These are phyloP conservation scores for Hesperia comma DNA, from an alignment of 2,888 invertebrate genomes.

Conservation along the genomic window DNA sequence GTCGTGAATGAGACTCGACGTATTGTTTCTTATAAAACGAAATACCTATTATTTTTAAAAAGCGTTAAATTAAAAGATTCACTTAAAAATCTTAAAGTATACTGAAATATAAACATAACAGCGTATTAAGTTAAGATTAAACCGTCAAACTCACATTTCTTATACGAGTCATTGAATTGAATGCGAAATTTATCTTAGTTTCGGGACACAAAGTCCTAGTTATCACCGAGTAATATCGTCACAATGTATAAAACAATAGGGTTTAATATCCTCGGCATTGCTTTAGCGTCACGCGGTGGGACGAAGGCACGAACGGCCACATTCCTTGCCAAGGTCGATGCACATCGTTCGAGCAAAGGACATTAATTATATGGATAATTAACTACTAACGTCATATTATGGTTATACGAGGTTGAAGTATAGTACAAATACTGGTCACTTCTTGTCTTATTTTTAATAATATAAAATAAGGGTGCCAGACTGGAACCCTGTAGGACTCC, in stretches of 20 bases:
- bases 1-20: not conserved
- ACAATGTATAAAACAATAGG: conserved; percentile 8
- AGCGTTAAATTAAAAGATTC: too few species aligned
- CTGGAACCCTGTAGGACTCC: not conserved
- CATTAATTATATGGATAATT: conserved; percentile 45
- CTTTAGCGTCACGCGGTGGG: conserved; percentile 51
- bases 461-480: conserved; percentile 11
- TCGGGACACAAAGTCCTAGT: not conserved
- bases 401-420: conserved; percentile 8
- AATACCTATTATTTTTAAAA: too few species aligned
- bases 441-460: not conserved
- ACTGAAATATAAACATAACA: not conserved
- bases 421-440: not conserved
- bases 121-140: not conserved
- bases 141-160: not conserved
- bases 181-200: conserved; percentile 13
- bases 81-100: too few species aligned
- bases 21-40: not conserved
- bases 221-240: not conserved
- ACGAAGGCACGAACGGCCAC: conserved; percentile 54
- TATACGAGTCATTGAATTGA: not conserved
- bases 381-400: conserved; percentile 19
- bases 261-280: conserved; percentile 4
- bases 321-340: conserved; percentile 73
- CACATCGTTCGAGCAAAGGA: conserved; percentile 57